Evolutionary conservation across 2,797 vertebrate species (phyloP), one percentile per base, ranked within the genome.

Genomic region (Trichosurus vulpecula): DNA sequence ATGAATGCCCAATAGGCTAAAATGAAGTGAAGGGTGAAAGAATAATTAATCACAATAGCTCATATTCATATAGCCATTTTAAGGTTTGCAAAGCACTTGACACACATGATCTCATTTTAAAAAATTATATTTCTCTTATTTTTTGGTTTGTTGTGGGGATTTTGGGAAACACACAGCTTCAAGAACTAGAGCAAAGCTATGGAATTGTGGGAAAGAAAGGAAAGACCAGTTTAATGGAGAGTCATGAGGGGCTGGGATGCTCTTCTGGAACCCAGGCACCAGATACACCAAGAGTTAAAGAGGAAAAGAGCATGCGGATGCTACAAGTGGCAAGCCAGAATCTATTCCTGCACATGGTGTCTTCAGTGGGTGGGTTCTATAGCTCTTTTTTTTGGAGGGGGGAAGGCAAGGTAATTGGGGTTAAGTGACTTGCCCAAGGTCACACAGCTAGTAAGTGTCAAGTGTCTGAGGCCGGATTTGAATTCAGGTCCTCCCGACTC

Each of bases 131-230:
- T 41, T 81, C 22, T 66, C 41, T 81, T 74, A 74, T 11, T 25
- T 81, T 81, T 81, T 81, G 22, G 6, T 47, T 47, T 81, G 22
- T 47, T 47, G 22, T 81, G 6, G 47, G 41, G 41, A 31, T 92
- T 52, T 66, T 16, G 4, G 29, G 41, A 47, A 31, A 52, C 4
- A 57, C 9, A 27, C 9, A 55, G 6, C 11, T 0, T 22, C 13
- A 0, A 12, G 19, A 51, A 0, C 9, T 51, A 22, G 19, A 22
- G 3, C 19, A 16, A 53, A 53, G 8, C 0, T 4, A 0, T 9
- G 89, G n/a, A 11, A 12, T 92, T 90, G 90, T 4, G 2, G 54
- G 61, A 74, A 61, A 87, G 41, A 91, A 81, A 9, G 54, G 52
- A 52, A 90, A 81, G 1, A 1, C 30, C 3, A 25, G 41, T 35